Evolutionary conservation across 2,113 vertebrate genomes (phyloP).

Genomic region (Bettongia penicillata): DNA sequence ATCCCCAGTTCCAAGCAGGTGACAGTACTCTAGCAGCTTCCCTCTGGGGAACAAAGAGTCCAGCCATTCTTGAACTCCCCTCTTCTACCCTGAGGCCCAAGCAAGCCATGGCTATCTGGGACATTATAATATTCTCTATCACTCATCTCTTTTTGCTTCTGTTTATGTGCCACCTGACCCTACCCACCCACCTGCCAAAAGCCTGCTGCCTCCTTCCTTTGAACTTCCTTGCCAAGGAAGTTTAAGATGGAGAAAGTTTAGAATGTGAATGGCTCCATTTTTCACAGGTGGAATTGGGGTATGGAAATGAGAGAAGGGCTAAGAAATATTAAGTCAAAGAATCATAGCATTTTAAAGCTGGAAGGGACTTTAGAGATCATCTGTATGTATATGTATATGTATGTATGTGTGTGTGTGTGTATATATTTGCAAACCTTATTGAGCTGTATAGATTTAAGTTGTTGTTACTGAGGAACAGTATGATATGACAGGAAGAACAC

Average conservation of each 20-base stretch:
- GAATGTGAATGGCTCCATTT: neutral
- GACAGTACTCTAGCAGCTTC: neutral
- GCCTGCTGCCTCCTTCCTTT: neutral
- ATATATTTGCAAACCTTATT: neutral
- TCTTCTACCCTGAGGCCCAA: neutral
- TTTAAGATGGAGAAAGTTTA: neutral
- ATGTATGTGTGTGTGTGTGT: too few species aligned
- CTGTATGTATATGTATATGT: too few species aligned
- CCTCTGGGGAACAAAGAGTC: neutral
- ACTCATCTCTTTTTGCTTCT: neutral
- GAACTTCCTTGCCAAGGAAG: neutral
- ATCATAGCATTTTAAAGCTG: neutral
- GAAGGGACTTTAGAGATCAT: neutral
- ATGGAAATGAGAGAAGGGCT: neutral
- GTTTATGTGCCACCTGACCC: neutral
- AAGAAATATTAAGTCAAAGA: neutral
- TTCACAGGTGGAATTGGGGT: neutral
- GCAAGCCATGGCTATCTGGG: neutral
- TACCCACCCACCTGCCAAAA: neutral
- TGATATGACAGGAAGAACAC: neutral
- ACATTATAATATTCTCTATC: neutral
- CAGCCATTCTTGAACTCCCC: neutral
- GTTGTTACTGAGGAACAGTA: neutral
- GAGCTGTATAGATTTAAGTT: neutral
- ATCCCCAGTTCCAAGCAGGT: neutral